Conservation (phyloP, 2,113 vertebrate species). For the Merops nubicus region DNA sequence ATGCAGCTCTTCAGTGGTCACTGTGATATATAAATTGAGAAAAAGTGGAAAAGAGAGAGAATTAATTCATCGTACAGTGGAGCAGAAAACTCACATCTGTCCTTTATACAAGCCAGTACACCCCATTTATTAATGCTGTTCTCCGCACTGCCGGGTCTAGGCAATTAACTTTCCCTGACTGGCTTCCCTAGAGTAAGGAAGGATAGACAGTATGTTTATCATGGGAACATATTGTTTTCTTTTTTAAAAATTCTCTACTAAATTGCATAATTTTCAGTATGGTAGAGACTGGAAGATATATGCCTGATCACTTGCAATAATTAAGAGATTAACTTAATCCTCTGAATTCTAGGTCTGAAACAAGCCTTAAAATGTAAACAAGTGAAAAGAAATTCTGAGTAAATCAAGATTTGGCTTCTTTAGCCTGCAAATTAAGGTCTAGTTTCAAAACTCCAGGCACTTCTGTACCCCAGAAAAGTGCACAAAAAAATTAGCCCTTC, state of each 20-base stretch:
- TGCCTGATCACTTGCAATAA: not conserved
- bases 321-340: constrained; percentile 38
- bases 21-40: constrained; percentile 53
- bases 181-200: constrained; percentile 51
- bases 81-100: constrained; percentile 85
- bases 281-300: not conserved
- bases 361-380: constrained; percentile 9
- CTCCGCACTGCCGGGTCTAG: constrained; percentile 63
- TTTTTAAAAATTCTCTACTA: constrained; percentile 53
- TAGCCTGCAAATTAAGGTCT: not conserved
- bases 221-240: constrained; percentile 45
- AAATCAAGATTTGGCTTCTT: not conserved
- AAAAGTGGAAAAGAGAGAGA: constrained; percentile 50
- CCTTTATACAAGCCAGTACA: constrained; percentile 78
- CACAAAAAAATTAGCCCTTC: not conserved
- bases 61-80: constrained; percentile 75
- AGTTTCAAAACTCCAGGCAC: constrained; percentile 30
- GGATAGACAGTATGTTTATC: constrained; percentile 64
- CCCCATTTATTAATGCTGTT: constrained; percentile 81
- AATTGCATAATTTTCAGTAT: constrained; percentile 32
- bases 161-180: constrained; percentile 77
- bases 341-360: constrained; percentile 15
- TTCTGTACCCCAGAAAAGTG: not conserved
- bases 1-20: constrained; percentile 51
- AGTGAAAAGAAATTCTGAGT: not conserved